Percentiles rank a stretch among this genome's conserved stretches.
phyloP scores from a whole-genome alignment of 2,113 vertebrate species.

The Cnemophilus loriae region DNA sequence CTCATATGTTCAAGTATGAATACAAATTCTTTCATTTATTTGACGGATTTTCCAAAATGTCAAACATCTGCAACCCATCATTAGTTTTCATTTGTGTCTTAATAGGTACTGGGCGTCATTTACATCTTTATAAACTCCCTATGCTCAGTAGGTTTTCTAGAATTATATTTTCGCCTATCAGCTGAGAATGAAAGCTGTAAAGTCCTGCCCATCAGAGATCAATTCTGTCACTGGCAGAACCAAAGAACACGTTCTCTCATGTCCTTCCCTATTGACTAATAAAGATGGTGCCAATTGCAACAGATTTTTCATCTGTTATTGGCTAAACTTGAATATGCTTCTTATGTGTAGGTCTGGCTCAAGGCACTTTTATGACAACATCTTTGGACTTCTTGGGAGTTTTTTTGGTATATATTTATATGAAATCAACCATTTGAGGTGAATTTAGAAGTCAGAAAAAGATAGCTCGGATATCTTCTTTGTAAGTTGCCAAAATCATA shows the following conservation, averaged over 20 bases:
- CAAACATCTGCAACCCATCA: background rate
- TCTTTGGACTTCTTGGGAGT: background rate
- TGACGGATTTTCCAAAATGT: background rate
- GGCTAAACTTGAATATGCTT: background rate
- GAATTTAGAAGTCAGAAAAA: background rate
- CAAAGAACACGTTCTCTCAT: background rate
- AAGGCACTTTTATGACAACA: background rate
- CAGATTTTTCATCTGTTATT: background rate
- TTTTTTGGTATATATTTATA: background rate
- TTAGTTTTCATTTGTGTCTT: background rate
- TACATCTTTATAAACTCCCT: background rate
- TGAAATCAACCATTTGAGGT: background rate
- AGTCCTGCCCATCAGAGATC: accelerated
- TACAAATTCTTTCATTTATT: background rate
- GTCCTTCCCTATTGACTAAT: background rate
- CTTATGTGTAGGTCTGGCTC: background rate
- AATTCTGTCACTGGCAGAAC: background rate
- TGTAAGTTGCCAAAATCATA: background rate
- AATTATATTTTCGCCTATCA: background rate
- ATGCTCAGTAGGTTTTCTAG: background rate
- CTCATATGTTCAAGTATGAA: background rate
- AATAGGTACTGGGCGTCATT: background rate
- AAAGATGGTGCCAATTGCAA: background rate
- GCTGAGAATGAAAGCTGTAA: background rate
- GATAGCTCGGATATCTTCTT: background rate